Evolutionary conservation across 2,888 invertebrate species (phyloP).

Genomic region (Coenonympha glycerion): DNA sequence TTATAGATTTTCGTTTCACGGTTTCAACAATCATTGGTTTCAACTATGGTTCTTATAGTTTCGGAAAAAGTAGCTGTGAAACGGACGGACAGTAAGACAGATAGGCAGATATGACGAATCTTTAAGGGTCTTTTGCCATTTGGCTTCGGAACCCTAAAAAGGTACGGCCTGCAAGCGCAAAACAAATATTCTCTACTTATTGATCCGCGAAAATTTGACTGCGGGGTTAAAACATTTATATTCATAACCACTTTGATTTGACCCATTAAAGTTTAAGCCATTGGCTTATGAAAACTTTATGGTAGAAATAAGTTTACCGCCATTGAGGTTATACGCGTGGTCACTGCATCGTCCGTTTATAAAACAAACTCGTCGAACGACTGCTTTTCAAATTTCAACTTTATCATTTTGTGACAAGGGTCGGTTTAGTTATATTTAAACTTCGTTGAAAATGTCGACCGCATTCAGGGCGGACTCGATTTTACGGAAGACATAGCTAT

Average conservation of each 20-base stretch:
- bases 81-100: too few species aligned
- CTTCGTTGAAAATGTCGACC: conserved; percentile 29
- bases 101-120: too few species aligned
- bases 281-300: conserved; percentile 9
- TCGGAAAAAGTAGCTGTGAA: too few species aligned
- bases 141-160: too few species aligned
- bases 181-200: too few species aligned
- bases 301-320: conserved; percentile 12
- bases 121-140: too few species aligned
- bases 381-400: conserved; percentile 31
- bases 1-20: too few species aligned
- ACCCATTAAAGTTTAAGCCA: conserved; percentile 5
- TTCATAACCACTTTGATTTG: neutral
- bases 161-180: too few species aligned
- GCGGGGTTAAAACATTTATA: neutral
- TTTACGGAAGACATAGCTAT: conserved; percentile 46
- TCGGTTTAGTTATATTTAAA: conserved; percentile 24
- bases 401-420: conserved; percentile 27
- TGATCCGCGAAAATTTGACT: neutral
- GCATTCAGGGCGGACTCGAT: conserved; percentile 54
- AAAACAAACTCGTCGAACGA: conserved; percentile 28
- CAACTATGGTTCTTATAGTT: too few species aligned
- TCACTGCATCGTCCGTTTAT: conserved; percentile 11
- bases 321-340: conserved; percentile 6
- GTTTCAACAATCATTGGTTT: too few species aligned